Evolutionary conservation across 1,140 invertebrate genomes (phyloP).

Genomic region (Eciton burchellii): DNA sequence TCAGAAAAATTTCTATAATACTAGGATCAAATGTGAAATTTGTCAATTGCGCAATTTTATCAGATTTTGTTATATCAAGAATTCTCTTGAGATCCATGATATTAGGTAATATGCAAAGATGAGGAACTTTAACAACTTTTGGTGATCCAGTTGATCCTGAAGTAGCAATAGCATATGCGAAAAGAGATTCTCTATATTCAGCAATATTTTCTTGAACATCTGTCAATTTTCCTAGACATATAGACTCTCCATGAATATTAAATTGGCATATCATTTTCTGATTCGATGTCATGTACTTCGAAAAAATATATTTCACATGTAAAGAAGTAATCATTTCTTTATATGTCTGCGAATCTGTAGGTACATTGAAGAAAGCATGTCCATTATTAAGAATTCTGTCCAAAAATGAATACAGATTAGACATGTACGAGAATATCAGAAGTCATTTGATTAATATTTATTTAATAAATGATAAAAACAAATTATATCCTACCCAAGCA

Average conservation of each 20-base stretch:
- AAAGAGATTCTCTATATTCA: slow-evolving; percentile 55
- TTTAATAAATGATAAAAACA: slow-evolving; percentile 12
- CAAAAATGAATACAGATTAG: slow-evolving; percentile 52
- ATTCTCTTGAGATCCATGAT: slow-evolving; percentile 87
- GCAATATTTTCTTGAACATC: slow-evolving; percentile 25
- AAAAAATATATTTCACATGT: slow-evolving; percentile 75
- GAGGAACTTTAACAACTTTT: slow-evolving; percentile 88
- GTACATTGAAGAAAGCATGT: slow-evolving; percentile 75
- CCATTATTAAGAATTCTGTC: slow-evolving; percentile 75
- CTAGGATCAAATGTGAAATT: slow-evolving; percentile 94
- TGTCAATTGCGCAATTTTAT: slow-evolving; percentile 90
- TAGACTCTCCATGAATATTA: slow-evolving; percentile 57
- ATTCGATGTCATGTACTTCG: slow-evolving; percentile 29
- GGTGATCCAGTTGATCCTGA: slow-evolving; percentile 89
- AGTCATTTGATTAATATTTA: slow-evolving; percentile 18
- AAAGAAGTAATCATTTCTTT: slow-evolving; percentile 57
- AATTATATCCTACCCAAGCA: slow-evolving; percentile 75
- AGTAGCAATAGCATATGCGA: slow-evolving; percentile 88
- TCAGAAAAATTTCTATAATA: slow-evolving; percentile 91
- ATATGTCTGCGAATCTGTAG: slow-evolving; percentile 28
- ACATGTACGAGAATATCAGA: slow-evolving; percentile 23
- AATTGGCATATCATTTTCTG: slow-evolving; percentile 63
- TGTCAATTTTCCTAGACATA: slow-evolving; percentile 71
- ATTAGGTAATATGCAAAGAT: slow-evolving; percentile 88
- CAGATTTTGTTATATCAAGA: slow-evolving; percentile 85